Percentiles rank a stretch among this genome's conserved stretches.
These are phyloP conservation scores for Notodonta dromedarius DNA, from an alignment of 2,888 invertebrate species.

Conservation along the genomic window DNA sequence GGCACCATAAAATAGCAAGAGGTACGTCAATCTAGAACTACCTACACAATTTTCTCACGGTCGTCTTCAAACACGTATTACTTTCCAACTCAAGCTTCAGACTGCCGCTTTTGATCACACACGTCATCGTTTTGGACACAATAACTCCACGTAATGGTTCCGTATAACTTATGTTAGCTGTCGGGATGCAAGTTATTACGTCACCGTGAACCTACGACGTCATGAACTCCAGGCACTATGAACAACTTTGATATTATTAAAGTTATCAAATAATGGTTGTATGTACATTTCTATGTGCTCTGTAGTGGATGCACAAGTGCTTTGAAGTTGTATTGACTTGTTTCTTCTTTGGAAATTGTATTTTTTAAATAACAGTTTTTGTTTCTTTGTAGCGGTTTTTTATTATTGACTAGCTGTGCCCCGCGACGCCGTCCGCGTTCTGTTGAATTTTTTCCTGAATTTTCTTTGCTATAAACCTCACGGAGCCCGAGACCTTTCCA, in stretches of 20 bases:
- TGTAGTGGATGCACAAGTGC: not conserved
- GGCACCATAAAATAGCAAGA: not conserved
- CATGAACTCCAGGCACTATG: not conserved
- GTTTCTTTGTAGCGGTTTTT: too few species aligned
- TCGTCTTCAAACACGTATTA: too few species aligned
- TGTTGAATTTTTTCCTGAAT: too few species aligned
- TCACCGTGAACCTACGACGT: not conserved
- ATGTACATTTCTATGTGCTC: not conserved
- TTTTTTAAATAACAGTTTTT: too few species aligned
- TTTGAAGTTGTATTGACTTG: not conserved
- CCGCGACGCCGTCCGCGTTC: too few species aligned
- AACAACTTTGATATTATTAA: not conserved
- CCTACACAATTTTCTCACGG: too few species aligned
- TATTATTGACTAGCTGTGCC: too few species aligned
- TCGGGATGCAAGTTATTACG: not conserved
- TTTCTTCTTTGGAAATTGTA: too few species aligned
- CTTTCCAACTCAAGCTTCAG: too few species aligned
- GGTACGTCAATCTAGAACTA: not conserved
- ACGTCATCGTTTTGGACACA: not conserved
- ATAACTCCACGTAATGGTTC: not conserved
- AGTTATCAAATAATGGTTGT: not conserved
- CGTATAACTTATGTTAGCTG: not conserved
- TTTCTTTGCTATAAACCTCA: too few species aligned
- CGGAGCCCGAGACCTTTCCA: too few species aligned
- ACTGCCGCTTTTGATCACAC: not conserved